phyloP scores from a whole-genome alignment of 2,113 vertebrate species.

The Anser cygnoides region DNA sequence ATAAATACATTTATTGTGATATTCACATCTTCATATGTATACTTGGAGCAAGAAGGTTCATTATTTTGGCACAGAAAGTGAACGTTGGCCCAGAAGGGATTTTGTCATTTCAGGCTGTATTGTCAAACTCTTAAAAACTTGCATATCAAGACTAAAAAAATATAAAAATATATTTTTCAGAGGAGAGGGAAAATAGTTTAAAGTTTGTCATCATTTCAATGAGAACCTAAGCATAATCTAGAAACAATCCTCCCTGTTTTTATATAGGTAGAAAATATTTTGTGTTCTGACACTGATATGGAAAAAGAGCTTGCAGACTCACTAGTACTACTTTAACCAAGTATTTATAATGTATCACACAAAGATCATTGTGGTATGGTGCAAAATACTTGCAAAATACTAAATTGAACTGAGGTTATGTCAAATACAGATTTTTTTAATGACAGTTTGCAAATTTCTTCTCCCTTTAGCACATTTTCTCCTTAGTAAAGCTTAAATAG shows the following conservation, averaged over 20 bases:
- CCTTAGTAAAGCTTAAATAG: neutral
- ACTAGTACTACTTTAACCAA: constrained; percentile 36
- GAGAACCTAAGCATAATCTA: neutral
- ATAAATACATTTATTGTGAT: neutral
- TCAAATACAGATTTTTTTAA: constrained; percentile 3
- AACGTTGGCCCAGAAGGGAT: neutral
- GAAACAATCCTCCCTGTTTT: neutral
- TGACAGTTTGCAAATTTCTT: neutral
- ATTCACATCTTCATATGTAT: neutral
- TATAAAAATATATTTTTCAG: neutral
- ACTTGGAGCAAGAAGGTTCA: neutral
- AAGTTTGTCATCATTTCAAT: constrained; percentile 5
- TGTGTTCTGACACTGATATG: neutral
- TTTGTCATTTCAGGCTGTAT: neutral
- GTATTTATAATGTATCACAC: neutral
- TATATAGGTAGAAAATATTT: neutral
- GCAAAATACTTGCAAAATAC: constrained; percentile 28
- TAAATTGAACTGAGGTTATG: neutral
- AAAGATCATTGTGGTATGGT: neutral
- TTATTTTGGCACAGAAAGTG: neutral
- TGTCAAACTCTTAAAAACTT: constrained; percentile 12
- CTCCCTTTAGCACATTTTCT: neutral
- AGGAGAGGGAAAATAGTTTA: neutral
- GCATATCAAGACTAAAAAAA: neutral
- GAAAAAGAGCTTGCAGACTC: neutral